Evolutionary conservation across 2,888 invertebrate species (phyloP), one percentile per base, ranked within the genome.

Genomic region (Eupithecia pulchellata): DNA sequence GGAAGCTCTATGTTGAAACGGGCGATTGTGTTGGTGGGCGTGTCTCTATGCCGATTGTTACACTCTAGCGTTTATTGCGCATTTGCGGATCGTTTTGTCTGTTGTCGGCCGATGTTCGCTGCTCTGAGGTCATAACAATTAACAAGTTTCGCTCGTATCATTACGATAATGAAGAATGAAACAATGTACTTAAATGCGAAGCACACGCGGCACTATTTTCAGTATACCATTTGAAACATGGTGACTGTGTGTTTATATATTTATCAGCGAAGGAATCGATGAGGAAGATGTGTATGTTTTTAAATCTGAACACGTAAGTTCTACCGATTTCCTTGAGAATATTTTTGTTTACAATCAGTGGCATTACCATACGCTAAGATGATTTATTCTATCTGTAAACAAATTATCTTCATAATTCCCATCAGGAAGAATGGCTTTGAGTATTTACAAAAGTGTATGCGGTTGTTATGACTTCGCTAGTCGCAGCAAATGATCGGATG

Each of bases 1-100:
- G 93, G 93, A 92, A 91, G 86, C 82, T 81, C 78, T 83, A 80
- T 88, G 84, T 87, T 82, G 84, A 87, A 89, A 86, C 84, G 82
- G 83, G 82, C 79, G 87, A 90, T 88, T 88, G 88, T 87, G 87
- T 87, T 79, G 77, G 90, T 89, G 87, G 92, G 92, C 79, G 91
- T 89, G 90, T 78, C 86, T 82, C 74, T 76, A 78, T 78, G 78
- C 79, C 82, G 86, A 88, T 89, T 88, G 89, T 88, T 84, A 84
- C 82, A 84, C 81, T 85, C 82, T 82, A 79, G 76, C 76, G 81
- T 80, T 82, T 89, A 89, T 86, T 91, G 90, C 91, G 91, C 86
- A 87, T 90, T 89, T 85, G 81, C 68, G 72, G 47, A 73, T 69
- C 66, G 70, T 73, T 72, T 67, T 42, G 78, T 78, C 82, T 81